These are phyloP conservation scores for Ostrea denselamellosa DNA, from an alignment of 1,140 invertebrate species.

Conservation along the genomic window DNA sequence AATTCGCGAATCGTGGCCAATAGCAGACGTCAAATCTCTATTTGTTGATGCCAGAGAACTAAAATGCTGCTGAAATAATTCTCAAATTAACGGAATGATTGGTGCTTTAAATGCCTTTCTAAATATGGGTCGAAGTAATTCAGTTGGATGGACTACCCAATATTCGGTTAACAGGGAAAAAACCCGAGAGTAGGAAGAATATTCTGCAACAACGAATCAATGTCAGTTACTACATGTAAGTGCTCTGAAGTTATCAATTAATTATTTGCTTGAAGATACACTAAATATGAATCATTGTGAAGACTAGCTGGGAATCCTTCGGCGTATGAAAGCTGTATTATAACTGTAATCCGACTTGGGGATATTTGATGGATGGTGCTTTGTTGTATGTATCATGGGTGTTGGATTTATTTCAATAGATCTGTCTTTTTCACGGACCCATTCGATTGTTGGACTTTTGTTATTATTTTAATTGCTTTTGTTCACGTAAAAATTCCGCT, in stretches of 20 bases:
- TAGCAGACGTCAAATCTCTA: no score
- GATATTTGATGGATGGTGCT: conserved; percentile 5
- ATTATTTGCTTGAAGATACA: conserved; percentile 32
- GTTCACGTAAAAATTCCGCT: neutral
- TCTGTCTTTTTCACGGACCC: neutral
- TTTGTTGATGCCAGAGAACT: no score
- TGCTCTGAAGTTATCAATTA: conserved; percentile 20
- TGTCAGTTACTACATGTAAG: no score
- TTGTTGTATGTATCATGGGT: neutral
- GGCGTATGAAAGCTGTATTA: neutral
- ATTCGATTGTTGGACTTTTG: neutral
- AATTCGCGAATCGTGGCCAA: no score
- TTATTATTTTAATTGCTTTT: conserved; percentile 33
- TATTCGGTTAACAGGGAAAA: neutral
- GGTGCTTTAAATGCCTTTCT: conserved; percentile 8
- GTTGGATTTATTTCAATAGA: neutral
- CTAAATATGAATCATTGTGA: conserved; percentile 20
- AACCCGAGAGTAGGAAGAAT: neutral
- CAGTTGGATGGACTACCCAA: neutral
- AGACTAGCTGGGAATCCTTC: neutral
- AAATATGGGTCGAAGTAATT: neutral
- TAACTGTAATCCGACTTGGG: conserved; percentile 7
- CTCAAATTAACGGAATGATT: neutral
- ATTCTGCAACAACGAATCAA: neutral
- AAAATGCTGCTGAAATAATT: conserved; percentile 3